phyloP scores from a whole-genome alignment of 2,888 invertebrate genomes.

The Stenchaetothrips biformis region DNA sequence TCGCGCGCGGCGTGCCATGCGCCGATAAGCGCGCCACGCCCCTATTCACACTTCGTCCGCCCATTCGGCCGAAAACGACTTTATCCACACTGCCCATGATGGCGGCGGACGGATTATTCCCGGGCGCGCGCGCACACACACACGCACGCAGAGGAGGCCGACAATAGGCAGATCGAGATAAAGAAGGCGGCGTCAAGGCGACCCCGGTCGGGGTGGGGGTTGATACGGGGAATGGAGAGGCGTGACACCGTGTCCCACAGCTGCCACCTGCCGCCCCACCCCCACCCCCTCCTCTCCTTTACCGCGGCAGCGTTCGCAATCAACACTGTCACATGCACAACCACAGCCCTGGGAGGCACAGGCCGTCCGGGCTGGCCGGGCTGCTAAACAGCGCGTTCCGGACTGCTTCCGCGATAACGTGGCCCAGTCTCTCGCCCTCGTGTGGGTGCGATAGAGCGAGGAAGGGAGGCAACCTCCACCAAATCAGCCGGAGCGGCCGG shows the following conservation, averaged over 20 bases:
- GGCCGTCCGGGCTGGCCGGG: background rate
- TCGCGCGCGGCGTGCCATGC: background rate
- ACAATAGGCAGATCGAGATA: too few relatives aligned
- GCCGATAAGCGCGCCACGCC: background rate
- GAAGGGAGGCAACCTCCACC: background rate
- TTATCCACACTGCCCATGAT: background rate
- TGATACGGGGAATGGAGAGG: too few relatives aligned
- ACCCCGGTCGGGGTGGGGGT: too few relatives aligned
- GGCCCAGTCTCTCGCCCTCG: background rate
- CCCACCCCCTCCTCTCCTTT: background rate
- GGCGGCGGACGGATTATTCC: background rate
- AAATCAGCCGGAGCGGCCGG: background rate
- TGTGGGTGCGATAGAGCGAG: background rate
- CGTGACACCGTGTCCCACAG: background rate
- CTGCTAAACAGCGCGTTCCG: background rate
- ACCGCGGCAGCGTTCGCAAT: background rate
- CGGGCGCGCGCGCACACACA: too few relatives aligned
- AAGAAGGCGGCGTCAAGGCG: too few relatives aligned
- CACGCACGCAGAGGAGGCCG: too few relatives aligned
- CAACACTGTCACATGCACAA: background rate
- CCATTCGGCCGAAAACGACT: background rate
- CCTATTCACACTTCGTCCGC: background rate
- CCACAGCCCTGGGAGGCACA: background rate
- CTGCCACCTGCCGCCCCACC: background rate
- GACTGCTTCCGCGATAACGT: background rate